These are phyloP conservation scores for Macquaria australasica DNA, from an alignment of 2,113 vertebrate genomes.

Conservation along the genomic window DNA sequence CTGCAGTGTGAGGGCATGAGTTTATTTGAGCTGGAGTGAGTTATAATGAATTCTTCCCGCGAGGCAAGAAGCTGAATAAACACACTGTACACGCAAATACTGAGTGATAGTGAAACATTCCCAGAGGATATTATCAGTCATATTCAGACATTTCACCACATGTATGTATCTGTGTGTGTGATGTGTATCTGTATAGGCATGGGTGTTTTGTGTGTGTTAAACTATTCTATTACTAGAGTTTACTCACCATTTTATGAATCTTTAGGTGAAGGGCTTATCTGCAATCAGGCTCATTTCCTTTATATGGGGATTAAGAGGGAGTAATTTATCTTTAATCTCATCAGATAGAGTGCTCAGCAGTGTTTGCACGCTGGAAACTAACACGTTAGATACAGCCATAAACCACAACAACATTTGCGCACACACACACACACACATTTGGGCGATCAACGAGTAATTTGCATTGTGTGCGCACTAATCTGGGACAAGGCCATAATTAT, in stretches of 20 bases:
- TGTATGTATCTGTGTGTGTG: neutral
- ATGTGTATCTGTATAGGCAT: neutral
- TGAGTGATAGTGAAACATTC: constrained; percentile 44
- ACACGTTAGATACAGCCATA: constrained; percentile 13
- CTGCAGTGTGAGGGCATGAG: constrained; percentile 24
- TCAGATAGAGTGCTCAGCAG: constrained; percentile 55
- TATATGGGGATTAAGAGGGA: constrained; percentile 62
- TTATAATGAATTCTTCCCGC: constrained; percentile 60
- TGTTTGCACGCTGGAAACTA: constrained; percentile 44
- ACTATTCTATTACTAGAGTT: constrained; percentile 13
- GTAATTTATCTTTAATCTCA: constrained; percentile 77
- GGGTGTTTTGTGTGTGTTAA: constrained; percentile 13
- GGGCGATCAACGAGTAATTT: constrained; percentile 53
- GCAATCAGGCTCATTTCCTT: constrained; percentile 61
- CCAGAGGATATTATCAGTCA: constrained; percentile 53
- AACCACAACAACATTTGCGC: neutral
- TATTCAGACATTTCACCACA: constrained; percentile 9
- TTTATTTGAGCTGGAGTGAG: constrained; percentile 56
- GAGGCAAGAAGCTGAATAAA: constrained; percentile 58
- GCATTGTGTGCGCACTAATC: constrained; percentile 61
- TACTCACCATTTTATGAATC: constrained; percentile 38
- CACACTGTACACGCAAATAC: constrained; percentile 54
- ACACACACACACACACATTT: neutral
- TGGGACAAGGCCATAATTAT: constrained; percentile 64
- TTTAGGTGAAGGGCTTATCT: constrained; percentile 67